Evolutionary conservation across 2,113 vertebrate genomes (phyloP), one percentile per base, ranked within the genome.

Genomic region (Salvelinus alpinus): DNA sequence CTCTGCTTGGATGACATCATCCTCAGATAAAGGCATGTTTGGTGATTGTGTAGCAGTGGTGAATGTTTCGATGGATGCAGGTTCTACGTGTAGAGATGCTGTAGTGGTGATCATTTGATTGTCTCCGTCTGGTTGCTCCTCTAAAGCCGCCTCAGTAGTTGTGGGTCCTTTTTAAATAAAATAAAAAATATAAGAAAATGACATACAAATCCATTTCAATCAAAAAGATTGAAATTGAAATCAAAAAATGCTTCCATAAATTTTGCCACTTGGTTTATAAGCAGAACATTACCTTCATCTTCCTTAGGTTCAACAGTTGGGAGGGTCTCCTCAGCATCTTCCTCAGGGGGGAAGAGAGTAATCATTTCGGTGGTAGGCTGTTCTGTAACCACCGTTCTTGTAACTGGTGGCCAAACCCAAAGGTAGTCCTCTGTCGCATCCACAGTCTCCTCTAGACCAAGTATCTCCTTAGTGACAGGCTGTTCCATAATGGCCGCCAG

Each of bases 91-190:
- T 59, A 29, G 24, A 76, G 71, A 59, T 38, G 29, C n/a, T 66
- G 29, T 31, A 59, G 72, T 73, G 27, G 57, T 13, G 71, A 70
- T 29, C 75, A 74, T 22, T 13, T 22, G 7, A 62, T 73, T 75
- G 84, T 66, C n/a, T 80, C 78, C 48, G 5, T 81, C 71, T 59
- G 77, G 62, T 73, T 69, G 54, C 72, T 76, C 69, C 77, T 78
- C 78, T 54, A 77, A 29, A 4, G 48, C 25, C 4, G 2, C 76
- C 72, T 78, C 70, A 34, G 31, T 71, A 25, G 47, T 25, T 75
- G 44, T 44, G 38, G 51, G 59, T 79, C 79, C 78, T 88, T 78
- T 27, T 24, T n/a, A 80, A 81, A 79, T 75, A 9, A 64, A 66
- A 57, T 29, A 8, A 29, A 31, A 29, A 66, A n/a, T 73, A 72